Conservation (phyloP, 2,888 invertebrate genomes). For the Aporophyla nigra region DNA sequence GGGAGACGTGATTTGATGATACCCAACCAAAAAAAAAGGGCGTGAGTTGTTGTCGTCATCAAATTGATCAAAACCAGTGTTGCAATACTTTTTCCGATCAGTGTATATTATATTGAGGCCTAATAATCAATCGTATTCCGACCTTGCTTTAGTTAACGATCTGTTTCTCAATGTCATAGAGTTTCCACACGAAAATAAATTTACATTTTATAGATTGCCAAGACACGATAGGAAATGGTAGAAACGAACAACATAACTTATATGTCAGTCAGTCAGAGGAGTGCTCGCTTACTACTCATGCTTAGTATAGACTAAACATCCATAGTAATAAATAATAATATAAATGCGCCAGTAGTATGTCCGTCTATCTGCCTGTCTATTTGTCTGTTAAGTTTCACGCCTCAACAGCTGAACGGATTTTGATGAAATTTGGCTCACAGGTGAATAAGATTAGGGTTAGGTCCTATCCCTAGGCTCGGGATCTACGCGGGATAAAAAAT, state of each 20-base stretch:
- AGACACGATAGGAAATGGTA: constrained; percentile 55
- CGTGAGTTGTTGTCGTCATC: neutral
- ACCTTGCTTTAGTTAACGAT: constrained; percentile 71
- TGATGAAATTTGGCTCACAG: neutral
- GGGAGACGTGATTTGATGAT: too few species aligned
- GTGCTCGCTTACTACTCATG: constrained; percentile 1
- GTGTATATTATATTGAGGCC: constrained; percentile 37
- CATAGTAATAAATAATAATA: neutral
- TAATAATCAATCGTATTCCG: constrained; percentile 49
- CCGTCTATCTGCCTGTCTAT: neutral
- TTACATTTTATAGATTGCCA: constrained; percentile 53
- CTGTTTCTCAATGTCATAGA: constrained; percentile 61
- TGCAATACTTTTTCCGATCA: constrained; percentile 28
- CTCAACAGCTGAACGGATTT: neutral
- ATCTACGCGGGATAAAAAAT: too few species aligned
- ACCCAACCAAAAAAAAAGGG: too few species aligned
- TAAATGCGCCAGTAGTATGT: neutral
- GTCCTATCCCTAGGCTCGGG: too few species aligned
- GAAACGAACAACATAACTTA: constrained; percentile 40
- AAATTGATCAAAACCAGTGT: neutral
- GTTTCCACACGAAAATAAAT: constrained; percentile 66
- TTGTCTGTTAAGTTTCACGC: neutral
- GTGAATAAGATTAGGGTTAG: neutral
- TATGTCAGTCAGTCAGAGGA: constrained; percentile 38
- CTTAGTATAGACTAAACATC: neutral